phyloP scores from a whole-genome alignment of 2,888 invertebrate species.

The Lamellibrachia columna region DNA sequence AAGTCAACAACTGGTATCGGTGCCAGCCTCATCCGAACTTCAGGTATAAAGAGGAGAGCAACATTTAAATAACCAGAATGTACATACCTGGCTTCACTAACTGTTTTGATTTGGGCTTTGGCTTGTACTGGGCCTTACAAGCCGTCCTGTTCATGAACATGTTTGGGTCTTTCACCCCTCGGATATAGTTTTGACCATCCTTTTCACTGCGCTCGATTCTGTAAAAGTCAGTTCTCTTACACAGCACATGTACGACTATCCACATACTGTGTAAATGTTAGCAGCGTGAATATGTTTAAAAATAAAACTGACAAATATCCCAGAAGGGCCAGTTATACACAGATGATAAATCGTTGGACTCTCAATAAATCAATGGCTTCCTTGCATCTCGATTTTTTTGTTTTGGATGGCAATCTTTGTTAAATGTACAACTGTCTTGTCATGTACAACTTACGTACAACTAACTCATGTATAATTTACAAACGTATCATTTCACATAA shows the following conservation, averaged over 20 bases:
- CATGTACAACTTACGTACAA: too few species aligned
- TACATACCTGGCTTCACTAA: neutral
- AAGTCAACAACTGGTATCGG: too few species aligned
- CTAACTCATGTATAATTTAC: too few species aligned
- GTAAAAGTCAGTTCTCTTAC: neutral
- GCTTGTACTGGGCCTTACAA: conserved; percentile 2
- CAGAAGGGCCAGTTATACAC: too few species aligned
- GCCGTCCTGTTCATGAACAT: conserved; percentile 6
- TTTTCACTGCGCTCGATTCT: neutral
- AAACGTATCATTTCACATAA: too few species aligned
- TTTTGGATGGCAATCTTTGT: too few species aligned
- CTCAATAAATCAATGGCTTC: too few species aligned
- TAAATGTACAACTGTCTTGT: too few species aligned
- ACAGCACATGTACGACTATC: neutral
- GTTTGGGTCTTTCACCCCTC: neutral
- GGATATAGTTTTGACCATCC: neutral
- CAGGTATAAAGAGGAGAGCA: neutral
- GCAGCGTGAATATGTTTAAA: neutral
- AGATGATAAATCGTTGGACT: too few species aligned
- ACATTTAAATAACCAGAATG: neutral
- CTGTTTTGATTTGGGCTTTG: neutral
- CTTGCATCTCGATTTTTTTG: too few species aligned
- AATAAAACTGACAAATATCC: too few species aligned
- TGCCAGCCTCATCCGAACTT: too few species aligned
- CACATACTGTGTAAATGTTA: neutral